Evolutionary conservation across 2,113 vertebrate genomes (phyloP).

Genomic region (Phalacrocorax aristotelis): DNA sequence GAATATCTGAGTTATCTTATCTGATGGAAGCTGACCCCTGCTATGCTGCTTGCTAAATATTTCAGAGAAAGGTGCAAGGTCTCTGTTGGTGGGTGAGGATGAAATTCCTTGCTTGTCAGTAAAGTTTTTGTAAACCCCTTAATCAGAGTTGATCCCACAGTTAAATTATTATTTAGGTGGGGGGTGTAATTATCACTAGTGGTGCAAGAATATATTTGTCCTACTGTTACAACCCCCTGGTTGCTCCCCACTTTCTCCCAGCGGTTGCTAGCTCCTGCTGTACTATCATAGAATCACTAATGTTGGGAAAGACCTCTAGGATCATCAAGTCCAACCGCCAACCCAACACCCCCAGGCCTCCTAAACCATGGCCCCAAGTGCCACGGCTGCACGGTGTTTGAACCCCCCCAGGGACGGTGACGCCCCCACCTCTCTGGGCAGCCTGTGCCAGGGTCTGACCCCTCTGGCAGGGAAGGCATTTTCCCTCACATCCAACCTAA

Average conservation of each 20-base stretch:
- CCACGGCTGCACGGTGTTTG: no score
- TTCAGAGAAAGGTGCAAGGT: neutral
- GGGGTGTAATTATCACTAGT: neutral
- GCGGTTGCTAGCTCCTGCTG: neutral
- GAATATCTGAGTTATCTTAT: neutral
- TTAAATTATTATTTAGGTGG: neutral
- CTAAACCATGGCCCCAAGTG: no score
- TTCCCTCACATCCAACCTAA: no score
- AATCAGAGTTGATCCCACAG: neutral
- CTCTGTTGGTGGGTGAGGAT: neutral
- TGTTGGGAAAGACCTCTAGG: no score
- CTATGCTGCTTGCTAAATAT: neutral
- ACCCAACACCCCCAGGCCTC: no score
- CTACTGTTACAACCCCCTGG: neutral
- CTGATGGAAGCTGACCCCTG: neutral
- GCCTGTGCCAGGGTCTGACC: no score
- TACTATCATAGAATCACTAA: no score
- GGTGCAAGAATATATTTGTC: neutral
- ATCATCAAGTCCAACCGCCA: no score
- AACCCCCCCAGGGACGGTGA: no score
- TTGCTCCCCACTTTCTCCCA: neutral
- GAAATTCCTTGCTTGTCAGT: neutral
- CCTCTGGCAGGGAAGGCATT: no score
- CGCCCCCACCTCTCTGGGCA: no score
- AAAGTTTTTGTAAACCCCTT: neutral